These are phyloP conservation scores for Chironomus tepperi DNA, from an alignment of 1,140 invertebrate species.

Conservation along the genomic window DNA sequence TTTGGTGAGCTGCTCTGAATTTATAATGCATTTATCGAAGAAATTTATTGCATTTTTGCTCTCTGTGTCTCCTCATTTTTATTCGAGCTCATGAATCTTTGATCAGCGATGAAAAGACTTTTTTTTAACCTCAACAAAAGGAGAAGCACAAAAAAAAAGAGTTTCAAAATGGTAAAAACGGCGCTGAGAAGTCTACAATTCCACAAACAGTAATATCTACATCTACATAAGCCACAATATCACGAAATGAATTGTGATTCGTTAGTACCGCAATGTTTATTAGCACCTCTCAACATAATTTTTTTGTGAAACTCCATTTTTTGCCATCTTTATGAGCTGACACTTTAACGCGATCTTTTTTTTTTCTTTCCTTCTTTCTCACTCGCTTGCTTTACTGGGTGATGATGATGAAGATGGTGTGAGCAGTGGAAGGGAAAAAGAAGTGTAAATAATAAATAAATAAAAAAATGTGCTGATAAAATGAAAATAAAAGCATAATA, in stretches of 20 bases:
- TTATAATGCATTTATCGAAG: conserved; percentile 5
- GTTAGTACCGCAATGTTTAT: conserved; percentile 12
- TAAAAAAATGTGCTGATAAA: too few relatives aligned
- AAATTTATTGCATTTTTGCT: background rate
- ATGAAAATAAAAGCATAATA: too few relatives aligned
- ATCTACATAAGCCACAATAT: background rate
- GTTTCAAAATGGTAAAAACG: background rate
- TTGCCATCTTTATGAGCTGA: background rate
- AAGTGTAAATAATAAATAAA: too few relatives aligned
- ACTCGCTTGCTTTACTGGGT: too few relatives aligned
- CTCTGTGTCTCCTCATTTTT: background rate
- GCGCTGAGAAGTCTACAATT: conserved; percentile 3
- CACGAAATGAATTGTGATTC: conserved; percentile 4
- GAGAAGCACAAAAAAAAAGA: background rate
- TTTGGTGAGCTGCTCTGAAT: background rate
- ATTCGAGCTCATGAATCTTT: too few relatives aligned
- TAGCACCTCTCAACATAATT: conserved; percentile 7
- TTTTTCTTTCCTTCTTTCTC: background rate
- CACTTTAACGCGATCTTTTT: background rate
- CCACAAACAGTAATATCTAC: background rate
- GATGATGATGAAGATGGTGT: too few relatives aligned
- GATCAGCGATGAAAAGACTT: too few relatives aligned
- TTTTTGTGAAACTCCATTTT: conserved; percentile 14
- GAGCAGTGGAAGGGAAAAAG: too few relatives aligned
- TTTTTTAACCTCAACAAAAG: too few relatives aligned